These are phyloP conservation scores for Xestia sexstrigata DNA, from an alignment of 2,888 invertebrate genomes.

Conservation along the genomic window DNA sequence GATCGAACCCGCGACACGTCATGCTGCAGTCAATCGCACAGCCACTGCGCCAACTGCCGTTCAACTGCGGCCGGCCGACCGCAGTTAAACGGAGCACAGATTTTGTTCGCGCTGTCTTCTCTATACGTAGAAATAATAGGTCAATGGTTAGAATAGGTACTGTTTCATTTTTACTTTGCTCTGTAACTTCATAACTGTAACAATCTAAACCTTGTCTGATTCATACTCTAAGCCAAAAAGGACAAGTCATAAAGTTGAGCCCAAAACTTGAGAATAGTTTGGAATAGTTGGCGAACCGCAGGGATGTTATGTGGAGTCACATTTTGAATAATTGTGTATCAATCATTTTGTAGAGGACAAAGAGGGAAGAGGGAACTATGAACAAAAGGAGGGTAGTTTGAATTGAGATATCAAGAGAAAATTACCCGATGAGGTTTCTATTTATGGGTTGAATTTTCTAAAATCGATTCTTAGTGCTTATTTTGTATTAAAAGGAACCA, in stretches of 20 bases:
- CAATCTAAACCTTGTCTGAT: slow-evolving; percentile 7
- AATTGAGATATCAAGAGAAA: background rate
- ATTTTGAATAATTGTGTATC: slow-evolving; percentile 53
- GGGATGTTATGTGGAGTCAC: slow-evolving; percentile 22
- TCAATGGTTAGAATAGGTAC: background rate
- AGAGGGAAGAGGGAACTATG: background rate
- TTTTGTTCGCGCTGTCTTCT: no score
- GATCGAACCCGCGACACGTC: no score
- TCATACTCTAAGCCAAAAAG: slow-evolving; percentile 19
- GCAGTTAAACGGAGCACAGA: no score
- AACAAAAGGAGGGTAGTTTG: background rate
- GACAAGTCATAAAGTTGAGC: slow-evolving; percentile 38
- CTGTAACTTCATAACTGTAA: background rate
- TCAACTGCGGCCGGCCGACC: no score
- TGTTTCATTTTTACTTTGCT: background rate
- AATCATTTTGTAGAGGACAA: slow-evolving; percentile 36
- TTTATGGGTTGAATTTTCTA: background rate
- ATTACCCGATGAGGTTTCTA: background rate
- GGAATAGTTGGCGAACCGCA: slow-evolving; percentile 41
- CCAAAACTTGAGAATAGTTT: slow-evolving; percentile 57
- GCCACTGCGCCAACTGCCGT: no score
- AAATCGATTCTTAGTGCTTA: background rate
- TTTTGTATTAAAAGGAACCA: no score
- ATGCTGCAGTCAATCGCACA: no score
- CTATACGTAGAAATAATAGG: no score